Evolutionary conservation across 1,140 invertebrate genomes (phyloP).

Genomic region (Anastatus disparis): DNA sequence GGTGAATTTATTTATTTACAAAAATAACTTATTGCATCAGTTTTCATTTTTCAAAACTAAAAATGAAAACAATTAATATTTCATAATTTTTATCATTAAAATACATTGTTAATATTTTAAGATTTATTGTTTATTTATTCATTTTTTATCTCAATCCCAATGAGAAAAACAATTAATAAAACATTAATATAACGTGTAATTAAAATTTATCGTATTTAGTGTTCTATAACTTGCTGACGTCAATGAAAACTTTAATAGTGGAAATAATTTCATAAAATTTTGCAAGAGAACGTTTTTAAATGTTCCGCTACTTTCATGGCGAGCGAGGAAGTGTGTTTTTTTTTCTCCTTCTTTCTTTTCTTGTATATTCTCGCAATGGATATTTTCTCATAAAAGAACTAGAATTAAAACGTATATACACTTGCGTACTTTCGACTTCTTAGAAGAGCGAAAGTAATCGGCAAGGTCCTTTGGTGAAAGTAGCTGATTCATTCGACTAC

Average conservation of each 20-base stretch:
- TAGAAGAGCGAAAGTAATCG: conserved; percentile 30
- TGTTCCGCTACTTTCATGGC: background rate
- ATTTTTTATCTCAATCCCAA: too few relatives aligned
- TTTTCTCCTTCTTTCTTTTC: background rate
- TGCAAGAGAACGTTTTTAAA: background rate
- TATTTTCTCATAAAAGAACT: background rate
- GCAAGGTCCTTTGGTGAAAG: conserved; percentile 34
- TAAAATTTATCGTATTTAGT: background rate
- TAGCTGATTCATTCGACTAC: conserved; percentile 13
- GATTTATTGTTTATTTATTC: too few relatives aligned
- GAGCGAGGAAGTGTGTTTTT: background rate
- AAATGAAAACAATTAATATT: too few relatives aligned
- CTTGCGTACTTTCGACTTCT: background rate
- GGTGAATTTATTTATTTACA: too few relatives aligned
- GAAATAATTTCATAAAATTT: background rate
- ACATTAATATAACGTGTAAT: background rate
- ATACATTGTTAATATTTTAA: too few relatives aligned
- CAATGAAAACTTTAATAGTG: background rate
- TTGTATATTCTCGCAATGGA: background rate
- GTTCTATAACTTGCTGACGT: background rate
- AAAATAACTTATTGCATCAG: too few relatives aligned
- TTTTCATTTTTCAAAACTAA: too few relatives aligned
- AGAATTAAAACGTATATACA: background rate
- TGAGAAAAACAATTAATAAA: too few relatives aligned
- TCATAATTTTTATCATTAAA: too few relatives aligned